Base-by-base conservation (phyloP, 1,140 invertebrate genomes). In the Drosophila sproati region DNA sequence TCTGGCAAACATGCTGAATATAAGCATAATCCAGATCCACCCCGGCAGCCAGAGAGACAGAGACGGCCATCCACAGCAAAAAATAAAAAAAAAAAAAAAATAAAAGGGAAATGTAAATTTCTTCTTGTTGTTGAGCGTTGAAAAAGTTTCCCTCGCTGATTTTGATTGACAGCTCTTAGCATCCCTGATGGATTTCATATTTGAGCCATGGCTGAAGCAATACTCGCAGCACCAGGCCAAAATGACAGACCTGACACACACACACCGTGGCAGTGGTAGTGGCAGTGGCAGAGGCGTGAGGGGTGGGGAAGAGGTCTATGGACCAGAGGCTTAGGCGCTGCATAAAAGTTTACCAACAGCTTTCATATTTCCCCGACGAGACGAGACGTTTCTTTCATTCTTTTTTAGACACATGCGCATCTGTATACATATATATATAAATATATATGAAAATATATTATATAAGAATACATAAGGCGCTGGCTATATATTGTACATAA, bases 161-260 rank as follows among this genome's bases (percentile, higher is more conserved):
- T 91, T 91, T 91, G 91, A 91, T 91, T 91, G 91, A 91, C 91
- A 91, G 90, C 82, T 85, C 79, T 81, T 81, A 86, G 82, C 73
- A 85, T 91, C 90, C 86, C 91, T 91, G 90, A 91, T 91, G 91
- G 90, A 91, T 91, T 91, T 91, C 87, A 88, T 91, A 91, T 91
- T 91, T 86, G 71, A 87, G 82, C 77, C 81, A 71, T 55, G 61
- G 75, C 80, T 67, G 77, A 64, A 73, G 66, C 74, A 59, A 59
- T 72, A 72, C 82, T 64, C 77, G 72, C 67, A 70, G 66, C 73
- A 54, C 75, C 80, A 77, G 83, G 69, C 80, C 85, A 85, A 73
- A 89, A 75, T 88, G 85, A 89, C 83, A 88, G 77, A 64, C 73
- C 55, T 7, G 72, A 69, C 74, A 51, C 54, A 60, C 5, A 41